Percentiles rank a stretch among this genome's conserved stretches.
Evolutionary conservation across 2,888 invertebrate species (phyloP).

Genomic region (Drosophila rubida): DNA sequence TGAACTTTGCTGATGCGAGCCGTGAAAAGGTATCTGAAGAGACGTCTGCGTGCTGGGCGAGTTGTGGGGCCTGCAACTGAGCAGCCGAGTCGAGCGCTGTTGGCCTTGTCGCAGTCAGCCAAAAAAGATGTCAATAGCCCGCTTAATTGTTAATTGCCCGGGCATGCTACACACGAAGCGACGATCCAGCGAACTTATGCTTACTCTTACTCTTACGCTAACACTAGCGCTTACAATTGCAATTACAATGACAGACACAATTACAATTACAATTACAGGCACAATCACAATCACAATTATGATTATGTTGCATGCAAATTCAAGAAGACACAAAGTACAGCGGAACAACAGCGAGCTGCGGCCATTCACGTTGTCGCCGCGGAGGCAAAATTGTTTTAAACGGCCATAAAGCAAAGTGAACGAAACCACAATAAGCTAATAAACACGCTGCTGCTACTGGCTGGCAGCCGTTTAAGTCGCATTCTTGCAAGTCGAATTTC

Average conservation of each 20-base stretch:
- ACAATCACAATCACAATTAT: constrained; percentile 30
- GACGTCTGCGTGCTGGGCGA: background rate
- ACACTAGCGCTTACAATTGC: constrained; percentile 10
- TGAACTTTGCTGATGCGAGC: background rate
- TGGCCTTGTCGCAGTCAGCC: background rate
- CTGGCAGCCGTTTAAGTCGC: background rate
- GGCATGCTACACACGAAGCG: constrained; percentile 28
- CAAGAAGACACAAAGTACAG: background rate
- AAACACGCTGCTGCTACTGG: background rate
- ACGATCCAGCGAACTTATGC: constrained; percentile 25
- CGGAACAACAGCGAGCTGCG: background rate
- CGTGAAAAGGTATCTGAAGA: background rate
- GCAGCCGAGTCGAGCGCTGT: background rate
- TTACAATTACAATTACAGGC: constrained; percentile 13
- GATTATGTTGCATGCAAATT: constrained; percentile 34
- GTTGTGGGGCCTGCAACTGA: background rate
- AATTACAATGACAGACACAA: background rate
- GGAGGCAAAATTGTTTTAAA: constrained; percentile 36
- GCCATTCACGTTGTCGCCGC: constrained; percentile 36
- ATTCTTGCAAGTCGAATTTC: constrained; percentile 17
- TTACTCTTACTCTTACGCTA: constrained; percentile 23
- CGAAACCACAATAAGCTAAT: constrained; percentile 19
- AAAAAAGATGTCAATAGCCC: constrained; percentile 48
- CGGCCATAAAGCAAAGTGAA: constrained; percentile 18
- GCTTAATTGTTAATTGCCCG: constrained; percentile 52